These are phyloP conservation scores for Drosophila borborema DNA, from an alignment of 2,888 invertebrate species.

Conservation along the genomic window DNA sequence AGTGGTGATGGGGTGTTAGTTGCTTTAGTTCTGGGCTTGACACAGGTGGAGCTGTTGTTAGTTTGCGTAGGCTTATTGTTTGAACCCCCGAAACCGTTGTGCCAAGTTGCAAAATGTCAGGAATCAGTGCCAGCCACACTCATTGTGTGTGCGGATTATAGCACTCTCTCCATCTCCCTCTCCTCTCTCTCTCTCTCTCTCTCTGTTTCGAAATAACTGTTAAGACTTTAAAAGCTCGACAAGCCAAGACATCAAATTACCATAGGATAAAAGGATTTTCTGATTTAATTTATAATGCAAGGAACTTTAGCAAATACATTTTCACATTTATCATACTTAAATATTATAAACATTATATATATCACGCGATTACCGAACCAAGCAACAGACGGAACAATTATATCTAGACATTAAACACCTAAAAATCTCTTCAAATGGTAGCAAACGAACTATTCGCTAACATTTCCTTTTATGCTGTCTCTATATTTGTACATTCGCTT, in stretches of 20 bases:
- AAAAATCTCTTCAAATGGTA: neutral
- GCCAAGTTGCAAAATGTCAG: constrained; percentile 67
- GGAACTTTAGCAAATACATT: constrained; percentile 52
- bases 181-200: constrained; percentile 10
- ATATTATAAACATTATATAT: constrained; percentile 33
- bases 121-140: constrained; percentile 50
- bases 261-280: constrained; percentile 61
- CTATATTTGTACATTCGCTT: neutral
- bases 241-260: constrained; percentile 70
- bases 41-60: constrained; percentile 69
- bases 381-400: constrained; percentile 18
- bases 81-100: constrained; percentile 59
- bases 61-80: constrained; percentile 73
- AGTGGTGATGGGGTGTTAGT: constrained; percentile 7
- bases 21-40: constrained; percentile 23
- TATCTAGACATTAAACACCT: constrained; percentile 8
- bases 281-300: constrained; percentile 44
- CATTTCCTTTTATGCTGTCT: too few relatives aligned
- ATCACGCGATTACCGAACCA: constrained; percentile 9
- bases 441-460: neutral
- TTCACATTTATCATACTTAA: constrained; percentile 37
- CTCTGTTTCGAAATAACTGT: constrained; percentile 39
- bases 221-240: constrained; percentile 47
- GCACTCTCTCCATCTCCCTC: constrained; percentile 10
- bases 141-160: constrained; percentile 42